These are phyloP conservation scores for Megathymus violae DNA, from an alignment of 1,140 invertebrate genomes.

Conservation along the genomic window DNA sequence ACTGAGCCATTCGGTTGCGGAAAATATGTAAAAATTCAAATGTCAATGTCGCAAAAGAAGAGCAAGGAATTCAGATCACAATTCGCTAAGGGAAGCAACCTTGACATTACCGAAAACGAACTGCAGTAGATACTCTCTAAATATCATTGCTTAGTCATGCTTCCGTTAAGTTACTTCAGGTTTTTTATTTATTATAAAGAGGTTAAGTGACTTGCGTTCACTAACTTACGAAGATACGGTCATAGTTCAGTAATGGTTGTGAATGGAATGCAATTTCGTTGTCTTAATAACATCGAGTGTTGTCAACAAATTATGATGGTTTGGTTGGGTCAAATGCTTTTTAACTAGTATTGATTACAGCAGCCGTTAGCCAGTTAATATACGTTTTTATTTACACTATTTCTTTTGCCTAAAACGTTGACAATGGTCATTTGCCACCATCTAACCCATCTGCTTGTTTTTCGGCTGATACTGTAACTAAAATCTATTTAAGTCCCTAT, in stretches of 20 bases:
- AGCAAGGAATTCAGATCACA: conserved; percentile 1
- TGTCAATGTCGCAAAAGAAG: conserved; percentile 11
- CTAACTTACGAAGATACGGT: not conserved
- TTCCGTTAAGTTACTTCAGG: not conserved
- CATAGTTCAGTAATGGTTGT: not conserved
- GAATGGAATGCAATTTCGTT: not conserved
- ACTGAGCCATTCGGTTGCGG: not conserved
- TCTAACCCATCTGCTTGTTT: no score
- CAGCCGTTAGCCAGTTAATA: no score
- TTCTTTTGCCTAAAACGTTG: no score
- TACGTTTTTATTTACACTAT: no score
- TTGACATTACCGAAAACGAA: conserved; percentile 1
- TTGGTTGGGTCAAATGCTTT: no score
- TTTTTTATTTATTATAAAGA: not conserved
- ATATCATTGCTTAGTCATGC: not conserved
- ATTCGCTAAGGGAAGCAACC: conserved; percentile 7
- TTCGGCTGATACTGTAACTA: no score
- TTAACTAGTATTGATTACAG: no score
- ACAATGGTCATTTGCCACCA: no score
- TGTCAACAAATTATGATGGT: not conserved
- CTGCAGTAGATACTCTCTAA: not conserved
- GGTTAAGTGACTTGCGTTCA: not conserved
- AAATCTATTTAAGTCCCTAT: no score
- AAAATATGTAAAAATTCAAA: conserved; percentile 9
- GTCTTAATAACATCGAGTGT: not conserved